Conservation (phyloP, 2,113 vertebrate species). For the Cairina moschata region DNA sequence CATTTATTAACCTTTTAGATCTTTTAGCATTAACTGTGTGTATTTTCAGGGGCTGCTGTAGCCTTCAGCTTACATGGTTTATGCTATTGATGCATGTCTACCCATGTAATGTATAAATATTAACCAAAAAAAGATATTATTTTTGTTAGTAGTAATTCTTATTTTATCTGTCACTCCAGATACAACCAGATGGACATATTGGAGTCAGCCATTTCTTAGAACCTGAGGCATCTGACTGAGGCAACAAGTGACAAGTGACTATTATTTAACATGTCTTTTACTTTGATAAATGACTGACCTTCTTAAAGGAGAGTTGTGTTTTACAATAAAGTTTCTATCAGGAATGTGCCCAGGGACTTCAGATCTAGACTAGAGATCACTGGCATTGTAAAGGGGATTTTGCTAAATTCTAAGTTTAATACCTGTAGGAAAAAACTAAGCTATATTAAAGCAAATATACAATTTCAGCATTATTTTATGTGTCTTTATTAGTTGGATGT, state of each 20-base stretch:
- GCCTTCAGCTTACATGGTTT: background rate
- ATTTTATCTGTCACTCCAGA: background rate
- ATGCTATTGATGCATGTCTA: background rate
- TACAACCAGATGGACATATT: background rate
- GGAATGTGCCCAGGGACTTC: background rate
- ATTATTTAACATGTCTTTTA: background rate
- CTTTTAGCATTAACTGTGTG: background rate
- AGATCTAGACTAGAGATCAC: background rate
- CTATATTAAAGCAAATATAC: background rate
- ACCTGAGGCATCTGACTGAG: background rate
- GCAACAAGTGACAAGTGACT: background rate
- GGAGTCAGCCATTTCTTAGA: constrained; percentile 14
- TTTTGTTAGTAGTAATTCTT: background rate
- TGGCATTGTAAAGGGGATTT: background rate
- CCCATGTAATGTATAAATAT: background rate
- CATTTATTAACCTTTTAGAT: background rate
- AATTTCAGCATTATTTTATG: background rate
- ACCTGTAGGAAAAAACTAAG: background rate
- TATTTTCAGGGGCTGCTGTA: background rate
- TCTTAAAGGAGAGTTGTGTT: background rate
- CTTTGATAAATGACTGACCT: background rate
- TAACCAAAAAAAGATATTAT: background rate
- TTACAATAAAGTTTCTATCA: background rate
- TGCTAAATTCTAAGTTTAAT: background rate
- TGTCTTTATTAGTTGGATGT: background rate